Evolutionary conservation across 1,140 invertebrate species (phyloP).

Genomic region (Drosophila persimilis): DNA sequence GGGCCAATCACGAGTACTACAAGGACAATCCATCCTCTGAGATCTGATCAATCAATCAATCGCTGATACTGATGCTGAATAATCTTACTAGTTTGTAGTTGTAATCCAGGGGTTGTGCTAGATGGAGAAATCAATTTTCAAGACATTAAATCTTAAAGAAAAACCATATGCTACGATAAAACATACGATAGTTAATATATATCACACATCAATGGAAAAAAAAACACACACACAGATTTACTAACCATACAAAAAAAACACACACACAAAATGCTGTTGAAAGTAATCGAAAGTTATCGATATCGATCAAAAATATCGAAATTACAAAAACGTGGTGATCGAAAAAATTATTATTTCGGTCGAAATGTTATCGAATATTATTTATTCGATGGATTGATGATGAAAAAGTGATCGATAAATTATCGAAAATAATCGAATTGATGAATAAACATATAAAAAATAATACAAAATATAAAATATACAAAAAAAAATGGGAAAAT

Average conservation of each 20-base stretch:
- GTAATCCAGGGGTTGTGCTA: constrained; percentile 68
- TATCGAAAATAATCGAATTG: too few relatives aligned
- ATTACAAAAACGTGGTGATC: constrained; percentile 14
- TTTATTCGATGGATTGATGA: too few relatives aligned
- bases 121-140: constrained; percentile 52
- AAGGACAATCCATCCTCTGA: constrained; percentile 9
- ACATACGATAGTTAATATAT: constrained; percentile 33
- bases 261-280: constrained; percentile 31
- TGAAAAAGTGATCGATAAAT: background rate
- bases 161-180: constrained; percentile 35
- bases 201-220: constrained; percentile 30
- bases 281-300: too few relatives aligned
- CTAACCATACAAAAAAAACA: constrained; percentile 58
- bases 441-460: background rate
- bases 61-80: constrained; percentile 79
- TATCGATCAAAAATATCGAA: background rate
- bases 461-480: background rate
- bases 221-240: constrained; percentile 63
- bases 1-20: constrained; percentile 44
- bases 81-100: constrained; percentile 59
- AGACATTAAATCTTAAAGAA: constrained; percentile 65
- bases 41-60: constrained; percentile 52
- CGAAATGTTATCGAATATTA: background rate
- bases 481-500: constrained; percentile 62
- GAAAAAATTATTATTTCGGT: constrained; percentile 14